Conservation (phyloP, 2,113 vertebrate species). For the Rhinopithecus roxellana region DNA sequence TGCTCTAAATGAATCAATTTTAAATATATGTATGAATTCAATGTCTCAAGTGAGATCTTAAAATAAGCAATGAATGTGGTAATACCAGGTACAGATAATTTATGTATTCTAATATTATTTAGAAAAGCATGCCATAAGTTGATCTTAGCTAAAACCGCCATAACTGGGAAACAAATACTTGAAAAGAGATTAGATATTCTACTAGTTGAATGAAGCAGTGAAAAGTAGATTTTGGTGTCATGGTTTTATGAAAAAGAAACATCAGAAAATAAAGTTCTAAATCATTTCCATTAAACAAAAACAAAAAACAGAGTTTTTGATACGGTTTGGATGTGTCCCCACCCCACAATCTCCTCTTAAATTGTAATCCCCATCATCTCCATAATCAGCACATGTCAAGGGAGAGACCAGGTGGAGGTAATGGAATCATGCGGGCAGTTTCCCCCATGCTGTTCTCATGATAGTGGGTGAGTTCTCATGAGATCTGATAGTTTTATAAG, state of each 20-base stretch:
- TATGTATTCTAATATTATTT: neutral
- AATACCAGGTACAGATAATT: neutral
- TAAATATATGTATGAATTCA: neutral
- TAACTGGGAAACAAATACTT: neutral
- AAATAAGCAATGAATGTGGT: neutral
- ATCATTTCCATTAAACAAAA: neutral
- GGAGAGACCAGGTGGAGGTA: too few species aligned
- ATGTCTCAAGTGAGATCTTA: neutral
- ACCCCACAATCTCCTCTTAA: too few species aligned
- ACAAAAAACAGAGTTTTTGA: neutral
- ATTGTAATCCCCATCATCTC: too few species aligned
- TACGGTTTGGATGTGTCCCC: too few species aligned
- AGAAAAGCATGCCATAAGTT: neutral
- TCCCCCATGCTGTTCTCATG: too few species aligned
- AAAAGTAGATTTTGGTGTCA: neutral
- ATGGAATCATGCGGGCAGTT: too few species aligned
- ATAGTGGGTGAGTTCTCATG: too few species aligned
- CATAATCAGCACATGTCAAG: too few species aligned
- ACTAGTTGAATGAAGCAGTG: neutral
- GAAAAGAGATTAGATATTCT: slow-evolving; percentile 32
- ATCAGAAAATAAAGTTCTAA: slow-evolving; percentile 1
- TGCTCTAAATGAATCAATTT: neutral
- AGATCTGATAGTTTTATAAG: too few species aligned
- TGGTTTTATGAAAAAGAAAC: slow-evolving; percentile 31
- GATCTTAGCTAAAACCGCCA: neutral